Conservation (phyloP, 2,797 vertebrate species). For the Semaprochilodus insignis region DNA sequence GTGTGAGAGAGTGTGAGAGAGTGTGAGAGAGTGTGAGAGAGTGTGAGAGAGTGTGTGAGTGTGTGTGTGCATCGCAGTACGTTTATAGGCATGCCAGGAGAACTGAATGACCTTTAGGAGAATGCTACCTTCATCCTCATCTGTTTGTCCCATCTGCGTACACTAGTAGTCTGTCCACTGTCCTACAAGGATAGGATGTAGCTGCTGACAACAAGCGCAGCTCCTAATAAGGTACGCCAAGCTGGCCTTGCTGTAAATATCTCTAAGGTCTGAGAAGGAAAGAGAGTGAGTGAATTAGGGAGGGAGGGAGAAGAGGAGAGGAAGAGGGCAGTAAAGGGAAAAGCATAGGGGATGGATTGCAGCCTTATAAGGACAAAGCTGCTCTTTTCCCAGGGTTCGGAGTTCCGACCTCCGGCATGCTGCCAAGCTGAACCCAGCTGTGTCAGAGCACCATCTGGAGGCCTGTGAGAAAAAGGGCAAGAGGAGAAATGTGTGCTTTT, state of each 20-base stretch:
- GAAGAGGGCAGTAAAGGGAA: conserved; percentile 78
- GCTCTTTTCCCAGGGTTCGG: conserved; percentile 84
- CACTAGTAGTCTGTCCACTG: conserved; percentile 73
- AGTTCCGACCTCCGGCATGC: conserved; percentile 73
- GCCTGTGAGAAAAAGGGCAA: conserved; percentile 21
- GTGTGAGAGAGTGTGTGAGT: too few species aligned
- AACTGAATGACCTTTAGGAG: conserved; percentile 44
- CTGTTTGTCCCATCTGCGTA: conserved; percentile 75
- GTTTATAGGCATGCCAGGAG: conserved; percentile 26
- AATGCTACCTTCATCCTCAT: conserved; percentile 62
- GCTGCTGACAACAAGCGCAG: conserved; percentile 77
- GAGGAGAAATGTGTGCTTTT: neutral
- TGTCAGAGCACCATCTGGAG: conserved; percentile 73
- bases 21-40: too few species aligned
- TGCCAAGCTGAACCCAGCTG: conserved; percentile 68
- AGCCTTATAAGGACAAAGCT: conserved; percentile 85
- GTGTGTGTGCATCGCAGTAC: neutral
- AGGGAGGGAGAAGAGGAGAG: conserved; percentile 69
- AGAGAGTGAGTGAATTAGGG: conserved; percentile 56
- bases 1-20: too few species aligned
- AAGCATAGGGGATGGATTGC: conserved; percentile 83
- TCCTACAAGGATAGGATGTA: conserved; percentile 73
- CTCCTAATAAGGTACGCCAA: conserved; percentile 85
- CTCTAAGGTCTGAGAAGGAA: conserved; percentile 80
- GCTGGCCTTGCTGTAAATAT: conserved; percentile 84